These are phyloP conservation scores for Alectura lathami DNA, from an alignment of 2,113 vertebrate genomes.

Conservation along the genomic window DNA sequence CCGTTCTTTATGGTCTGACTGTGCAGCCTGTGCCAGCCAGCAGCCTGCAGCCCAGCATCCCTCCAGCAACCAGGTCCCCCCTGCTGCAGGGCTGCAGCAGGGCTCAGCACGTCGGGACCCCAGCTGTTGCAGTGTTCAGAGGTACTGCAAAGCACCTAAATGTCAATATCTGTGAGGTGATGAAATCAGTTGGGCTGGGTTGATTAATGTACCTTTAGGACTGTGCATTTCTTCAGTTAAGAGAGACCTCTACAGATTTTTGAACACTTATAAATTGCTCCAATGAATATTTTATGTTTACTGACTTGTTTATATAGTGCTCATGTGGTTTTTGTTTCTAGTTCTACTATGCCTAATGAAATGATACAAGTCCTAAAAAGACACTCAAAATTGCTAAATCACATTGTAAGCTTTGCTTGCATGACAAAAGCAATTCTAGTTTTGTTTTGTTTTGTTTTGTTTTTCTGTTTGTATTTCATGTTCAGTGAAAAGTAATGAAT, in stretches of 20 bases:
- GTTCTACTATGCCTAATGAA: background rate
- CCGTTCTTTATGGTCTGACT: background rate
- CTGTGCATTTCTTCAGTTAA: background rate
- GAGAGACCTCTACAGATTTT: background rate
- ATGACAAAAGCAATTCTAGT: background rate
- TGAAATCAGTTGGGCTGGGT: background rate
- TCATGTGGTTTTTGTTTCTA: background rate
- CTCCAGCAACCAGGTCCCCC: background rate
- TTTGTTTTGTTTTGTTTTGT: background rate
- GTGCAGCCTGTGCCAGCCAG: background rate
- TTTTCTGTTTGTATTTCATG: background rate
- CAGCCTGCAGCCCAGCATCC: background rate
- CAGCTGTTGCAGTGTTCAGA: background rate
- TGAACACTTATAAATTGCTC: background rate
- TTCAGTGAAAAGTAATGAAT: background rate
- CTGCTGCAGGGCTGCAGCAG: background rate
- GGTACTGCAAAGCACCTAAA: background rate
- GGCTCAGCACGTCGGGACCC: background rate
- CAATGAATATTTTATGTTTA: background rate
- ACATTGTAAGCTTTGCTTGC: background rate
- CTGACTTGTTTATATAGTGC: background rate
- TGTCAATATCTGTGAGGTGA: background rate
- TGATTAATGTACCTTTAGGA: background rate
- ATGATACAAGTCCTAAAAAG: background rate
- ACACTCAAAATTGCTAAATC: background rate